Evolutionary conservation across 2,797 vertebrate species (phyloP), one percentile per base, ranked within the genome.

Genomic region (Halcyon smyrnensis): DNA sequence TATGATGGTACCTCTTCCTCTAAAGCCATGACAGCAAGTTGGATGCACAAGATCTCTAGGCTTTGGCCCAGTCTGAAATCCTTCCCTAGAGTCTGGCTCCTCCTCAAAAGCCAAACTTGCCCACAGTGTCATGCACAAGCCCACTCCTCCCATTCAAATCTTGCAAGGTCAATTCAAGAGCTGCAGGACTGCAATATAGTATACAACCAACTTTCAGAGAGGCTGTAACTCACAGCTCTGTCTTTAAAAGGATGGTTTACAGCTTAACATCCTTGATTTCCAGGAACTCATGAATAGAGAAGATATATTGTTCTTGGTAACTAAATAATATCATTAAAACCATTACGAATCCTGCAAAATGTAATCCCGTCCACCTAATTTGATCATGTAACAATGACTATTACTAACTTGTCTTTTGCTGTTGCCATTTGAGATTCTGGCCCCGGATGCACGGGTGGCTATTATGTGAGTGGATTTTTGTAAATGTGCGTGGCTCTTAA

Each of bases 321-420:
- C 90, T 51, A 94, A 96, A 95, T 89, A 95, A 75, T 70, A 88
- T 90, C 91, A 82, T 91, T 93, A 92, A 96, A 93, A 67, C 54
- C 87, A 56, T 94, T 84, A 91, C 67, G 85, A 94, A 88, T 81
- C 87, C 70, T 69, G 46, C 54, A 96, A 60, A 92, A 89, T 71
- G 79, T 81, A 84, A 90, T 82, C 93, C 85, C 90, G 85, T 86
- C 96, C 81, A 88, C 82, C 89, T 93, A 95, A 96, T 94, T 90
- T 63, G 84, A 97, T 96, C 73, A 78, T 43, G 48, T 70, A 94
- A 95, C 91, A 94, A 90, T 93, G 87, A 45, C 89, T 88, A 24
- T 88, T 95, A 91, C 94, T 93, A 96, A 88, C 79, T 76, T 91
- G 87, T 71, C 84, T 84, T 59, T 87, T 76, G 79, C 69, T 84